These are phyloP conservation scores for human (Homo sapiens) DNA, from an alignment of 2,113 vertebrate species.

Conservation along the genomic window GRCh38 chr18:43269501-43270000, in stretches of 20 bases:
- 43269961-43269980: conserved; percentile 65
- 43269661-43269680: conserved; percentile 42
- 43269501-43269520: conserved; percentile 57
- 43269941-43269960: conserved; percentile 76
- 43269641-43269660: conserved; percentile 32
- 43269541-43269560: conserved; percentile 52
- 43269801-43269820: conserved; percentile 68
- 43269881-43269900: conserved; percentile 73
- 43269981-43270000: conserved; percentile 7
- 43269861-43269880: conserved; percentile 68
- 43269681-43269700: conserved; percentile 66
- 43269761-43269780: conserved; percentile 32
- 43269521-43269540: conserved; percentile 37
- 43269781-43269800: conserved; percentile 60
- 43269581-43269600: conserved; percentile 55
- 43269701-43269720: conserved; percentile 83
- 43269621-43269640: conserved; percentile 54
- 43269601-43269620: conserved; percentile 46
- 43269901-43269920: conserved; percentile 83
- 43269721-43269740: conserved; percentile 58
- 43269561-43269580: conserved; percentile 51
- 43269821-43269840: conserved; percentile 63
- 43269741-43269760: conserved; percentile 44
- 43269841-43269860: conserved; percentile 56
- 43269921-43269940: conserved; percentile 60